phyloP scores from a whole-genome alignment of 1,140 invertebrate genomes.

The Hesperophylax magnus region DNA sequence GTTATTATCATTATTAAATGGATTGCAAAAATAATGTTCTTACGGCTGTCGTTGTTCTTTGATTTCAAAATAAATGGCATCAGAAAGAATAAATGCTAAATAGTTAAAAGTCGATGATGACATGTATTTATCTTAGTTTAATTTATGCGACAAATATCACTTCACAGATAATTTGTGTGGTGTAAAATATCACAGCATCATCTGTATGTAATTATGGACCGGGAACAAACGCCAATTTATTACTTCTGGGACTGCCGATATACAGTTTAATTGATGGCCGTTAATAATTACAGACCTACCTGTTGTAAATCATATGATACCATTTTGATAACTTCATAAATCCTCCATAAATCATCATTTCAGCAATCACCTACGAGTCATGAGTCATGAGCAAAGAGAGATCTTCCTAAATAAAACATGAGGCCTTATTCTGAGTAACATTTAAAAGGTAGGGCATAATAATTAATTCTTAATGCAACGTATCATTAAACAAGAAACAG shows the following conservation, averaged over 20 bases:
- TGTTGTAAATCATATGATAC: slow-evolving; percentile 7
- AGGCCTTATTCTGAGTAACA: background rate
- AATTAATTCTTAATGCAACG: slow-evolving; percentile 3
- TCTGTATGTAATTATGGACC: background rate
- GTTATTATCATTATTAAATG: no score
- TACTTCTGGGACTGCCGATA: background rate
- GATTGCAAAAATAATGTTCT: no score
- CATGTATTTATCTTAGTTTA: no score
- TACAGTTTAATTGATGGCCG: background rate
- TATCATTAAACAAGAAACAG: background rate
- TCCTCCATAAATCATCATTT: slow-evolving; percentile 1
- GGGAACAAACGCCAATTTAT: background rate
- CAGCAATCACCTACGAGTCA: background rate
- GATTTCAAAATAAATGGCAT: no score
- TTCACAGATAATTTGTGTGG: slow-evolving; percentile 2
- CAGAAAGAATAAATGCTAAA: no score
- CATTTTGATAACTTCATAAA: slow-evolving; percentile 28
- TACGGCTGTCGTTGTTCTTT: no score
- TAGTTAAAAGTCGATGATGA: no score
- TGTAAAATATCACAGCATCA: slow-evolving; percentile 11
- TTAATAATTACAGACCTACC: background rate
- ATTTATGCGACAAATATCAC: background rate
- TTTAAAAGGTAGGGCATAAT: slow-evolving; percentile 15
- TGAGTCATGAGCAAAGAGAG: background rate
- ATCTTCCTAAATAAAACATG: slow-evolving; percentile 12